phyloP scores from a whole-genome alignment of 92 coral and sea anemone genomes.

The Phenganax marumi region DNA sequence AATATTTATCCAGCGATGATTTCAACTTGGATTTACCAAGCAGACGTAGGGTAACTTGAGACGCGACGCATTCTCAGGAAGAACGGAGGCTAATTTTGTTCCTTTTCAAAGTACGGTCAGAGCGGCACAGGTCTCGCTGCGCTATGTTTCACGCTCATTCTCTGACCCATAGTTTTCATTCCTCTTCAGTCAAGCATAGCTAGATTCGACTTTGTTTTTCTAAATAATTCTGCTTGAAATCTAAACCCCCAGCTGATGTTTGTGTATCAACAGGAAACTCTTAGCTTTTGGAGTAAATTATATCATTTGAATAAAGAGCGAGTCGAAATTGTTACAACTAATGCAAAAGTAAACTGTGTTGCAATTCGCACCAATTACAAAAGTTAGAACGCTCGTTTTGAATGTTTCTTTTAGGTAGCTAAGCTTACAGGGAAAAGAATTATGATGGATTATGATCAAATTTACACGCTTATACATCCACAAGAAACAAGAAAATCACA shows the following conservation, averaged over 20 bases:
- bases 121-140: no score
- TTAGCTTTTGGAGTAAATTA: constrained; percentile 3
- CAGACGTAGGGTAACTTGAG: background rate
- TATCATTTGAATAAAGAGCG: background rate
- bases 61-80: background rate
- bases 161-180: constrained; percentile 8
- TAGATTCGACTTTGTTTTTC: constrained; percentile 16
- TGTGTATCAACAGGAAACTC: constrained; percentile 40
- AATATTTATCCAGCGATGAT: constrained; percentile 19
- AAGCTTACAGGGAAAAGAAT: background rate
- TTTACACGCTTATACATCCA: no score
- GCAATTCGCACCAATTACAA: background rate
- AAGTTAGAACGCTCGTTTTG: background rate
- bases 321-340: constrained; percentile 1
- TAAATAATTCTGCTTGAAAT: constrained; percentile 33
- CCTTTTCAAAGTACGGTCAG: background rate
- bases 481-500: no score
- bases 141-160: background rate
- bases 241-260: constrained; percentile 30
- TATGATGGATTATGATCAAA: no score
- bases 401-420: background rate
- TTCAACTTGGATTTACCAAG: background rate
- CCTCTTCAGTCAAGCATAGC: background rate
- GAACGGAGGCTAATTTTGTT: background rate
- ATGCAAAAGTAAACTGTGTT: constrained; percentile 3